phyloP scores from a whole-genome alignment of 2,888 invertebrate genomes.

The Tipula vernalis region DNA sequence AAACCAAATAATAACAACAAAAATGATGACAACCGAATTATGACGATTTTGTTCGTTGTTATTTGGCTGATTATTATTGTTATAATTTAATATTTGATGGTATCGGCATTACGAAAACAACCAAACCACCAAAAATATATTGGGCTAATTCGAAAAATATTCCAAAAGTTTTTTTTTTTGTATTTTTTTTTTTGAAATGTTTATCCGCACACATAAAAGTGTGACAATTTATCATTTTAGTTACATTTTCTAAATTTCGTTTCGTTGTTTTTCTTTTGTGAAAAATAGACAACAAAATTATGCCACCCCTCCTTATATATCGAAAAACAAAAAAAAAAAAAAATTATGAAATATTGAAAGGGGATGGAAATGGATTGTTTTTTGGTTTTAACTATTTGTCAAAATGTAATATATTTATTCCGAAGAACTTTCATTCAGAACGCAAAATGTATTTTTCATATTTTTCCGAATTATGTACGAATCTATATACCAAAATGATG shows the following conservation, averaged over 20 bases:
- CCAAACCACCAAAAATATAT: not conserved
- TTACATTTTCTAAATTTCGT: not conserved
- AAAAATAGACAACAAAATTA: not conserved
- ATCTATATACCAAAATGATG: not conserved
- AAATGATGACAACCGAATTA: constrained; percentile 4
- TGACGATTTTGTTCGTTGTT: not conserved
- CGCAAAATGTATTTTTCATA: not conserved
- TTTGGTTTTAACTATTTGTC: constrained; percentile 4
- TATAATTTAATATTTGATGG: not conserved
- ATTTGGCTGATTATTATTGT: not conserved
- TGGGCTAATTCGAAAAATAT: not conserved
- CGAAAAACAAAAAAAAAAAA: not conserved
- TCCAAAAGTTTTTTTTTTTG: not conserved
- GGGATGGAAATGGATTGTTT: constrained; percentile 4
- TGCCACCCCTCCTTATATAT: not conserved
- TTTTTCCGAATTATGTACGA: not conserved
- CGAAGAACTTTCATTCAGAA: not conserved
- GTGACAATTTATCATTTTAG: constrained; percentile 4
- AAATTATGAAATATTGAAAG: constrained; percentile 4
- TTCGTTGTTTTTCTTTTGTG: not conserved
- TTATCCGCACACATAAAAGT: not conserved
- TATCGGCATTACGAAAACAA: not conserved
- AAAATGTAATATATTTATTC: not conserved
- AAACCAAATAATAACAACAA: not conserved
- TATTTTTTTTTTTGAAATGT: not conserved